Conservation (phyloP, 2,888 invertebrate genomes). For the Scaptomyza reducta region DNA sequence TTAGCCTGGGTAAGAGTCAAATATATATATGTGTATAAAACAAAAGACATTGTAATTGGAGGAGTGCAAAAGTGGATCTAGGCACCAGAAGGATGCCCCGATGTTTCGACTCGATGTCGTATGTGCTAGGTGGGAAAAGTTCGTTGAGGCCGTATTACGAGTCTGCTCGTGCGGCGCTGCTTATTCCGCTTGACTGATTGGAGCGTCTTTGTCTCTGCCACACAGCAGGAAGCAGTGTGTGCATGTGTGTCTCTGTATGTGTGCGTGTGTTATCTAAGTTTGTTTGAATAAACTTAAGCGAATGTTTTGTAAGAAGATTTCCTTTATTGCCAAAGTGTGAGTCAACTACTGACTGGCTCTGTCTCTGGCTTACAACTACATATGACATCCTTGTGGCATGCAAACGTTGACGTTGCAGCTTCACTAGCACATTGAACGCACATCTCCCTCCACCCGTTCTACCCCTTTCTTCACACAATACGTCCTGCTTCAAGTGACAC, state of each 20-base stretch:
- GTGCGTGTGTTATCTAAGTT: constrained; percentile 76
- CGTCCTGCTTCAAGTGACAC: constrained; percentile 26
- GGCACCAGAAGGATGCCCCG: background rate
- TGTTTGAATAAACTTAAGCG: constrained; percentile 81
- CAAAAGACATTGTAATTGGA: constrained; percentile 78
- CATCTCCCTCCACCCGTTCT: too few relatives aligned
- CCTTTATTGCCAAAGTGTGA: constrained; percentile 74
- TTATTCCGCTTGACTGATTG: constrained; percentile 80
- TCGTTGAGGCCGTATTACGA: constrained; percentile 36
- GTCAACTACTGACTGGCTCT: constrained; percentile 34
- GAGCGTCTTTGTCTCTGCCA: constrained; percentile 75
- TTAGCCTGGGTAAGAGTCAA: constrained; percentile 37
- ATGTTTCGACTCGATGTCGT: background rate
- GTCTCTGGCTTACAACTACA: constrained; percentile 61
- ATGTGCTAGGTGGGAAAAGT: constrained; percentile 44
- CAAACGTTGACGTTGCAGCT: constrained; percentile 46
- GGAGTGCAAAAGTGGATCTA: constrained; percentile 10
- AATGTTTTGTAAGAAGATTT: constrained; percentile 81
- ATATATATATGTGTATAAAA: constrained; percentile 59
- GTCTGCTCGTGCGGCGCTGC: constrained; percentile 72
- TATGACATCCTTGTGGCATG: constrained; percentile 32
- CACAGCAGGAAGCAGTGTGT: constrained; percentile 27
- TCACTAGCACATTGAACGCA: background rate
- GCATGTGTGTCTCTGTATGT: constrained; percentile 19
- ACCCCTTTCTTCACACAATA: background rate